Conservation (phyloP, 2,113 vertebrate genomes). For the Ariopsis seemanni region DNA sequence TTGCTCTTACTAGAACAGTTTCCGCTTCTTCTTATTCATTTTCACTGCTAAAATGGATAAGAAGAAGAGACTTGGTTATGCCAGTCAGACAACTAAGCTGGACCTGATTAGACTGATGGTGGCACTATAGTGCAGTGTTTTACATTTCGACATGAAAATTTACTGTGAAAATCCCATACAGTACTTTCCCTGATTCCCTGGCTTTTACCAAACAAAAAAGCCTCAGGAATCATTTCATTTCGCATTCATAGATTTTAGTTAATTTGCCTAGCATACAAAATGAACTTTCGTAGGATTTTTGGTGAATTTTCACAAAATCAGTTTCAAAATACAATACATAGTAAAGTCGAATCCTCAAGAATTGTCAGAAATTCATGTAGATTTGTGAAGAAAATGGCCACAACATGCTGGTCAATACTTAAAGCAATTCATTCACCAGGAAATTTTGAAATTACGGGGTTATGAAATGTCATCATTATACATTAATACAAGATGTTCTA, state of each 20-base stretch:
- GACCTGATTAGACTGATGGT: constrained; percentile 1
- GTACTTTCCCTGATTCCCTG: neutral
- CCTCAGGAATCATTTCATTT: neutral
- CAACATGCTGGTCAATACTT: neutral
- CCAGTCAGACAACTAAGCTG: neutral
- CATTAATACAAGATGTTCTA: no score
- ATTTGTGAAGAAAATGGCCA: neutral
- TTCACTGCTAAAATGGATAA: neutral
- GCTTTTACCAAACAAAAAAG: neutral
- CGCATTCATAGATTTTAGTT: neutral
- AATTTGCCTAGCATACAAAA: neutral
- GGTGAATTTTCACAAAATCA: neutral
- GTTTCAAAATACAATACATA: neutral
- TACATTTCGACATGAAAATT: neutral
- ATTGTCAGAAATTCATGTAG: neutral
- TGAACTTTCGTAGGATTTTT: neutral
- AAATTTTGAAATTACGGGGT: no score
- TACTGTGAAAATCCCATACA: neutral
- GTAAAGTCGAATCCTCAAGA: neutral
- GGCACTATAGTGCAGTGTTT: neutral
- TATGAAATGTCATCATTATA: no score
- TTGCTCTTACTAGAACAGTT: neutral
- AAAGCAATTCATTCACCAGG: no score
- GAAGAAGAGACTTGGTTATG: neutral
- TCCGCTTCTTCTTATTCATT: neutral